phyloP scores from a whole-genome alignment of 2,113 vertebrate genomes.

The Pungitius pungitius region DNA sequence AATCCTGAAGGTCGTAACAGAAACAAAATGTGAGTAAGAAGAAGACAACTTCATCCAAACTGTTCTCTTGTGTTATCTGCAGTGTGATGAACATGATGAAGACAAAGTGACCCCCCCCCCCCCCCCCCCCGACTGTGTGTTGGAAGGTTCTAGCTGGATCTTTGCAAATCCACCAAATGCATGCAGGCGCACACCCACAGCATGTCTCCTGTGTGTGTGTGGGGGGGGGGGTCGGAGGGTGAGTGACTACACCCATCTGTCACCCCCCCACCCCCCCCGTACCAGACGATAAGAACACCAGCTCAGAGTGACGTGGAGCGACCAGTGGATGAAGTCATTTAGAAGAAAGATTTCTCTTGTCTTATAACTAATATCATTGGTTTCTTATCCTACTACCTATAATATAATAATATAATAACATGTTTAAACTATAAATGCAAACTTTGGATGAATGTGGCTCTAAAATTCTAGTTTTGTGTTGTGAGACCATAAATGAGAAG shows the following conservation, averaged over 20 bases:
- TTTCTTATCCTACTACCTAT: too few species aligned
- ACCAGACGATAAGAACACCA: conserved; percentile 27
- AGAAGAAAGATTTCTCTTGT: too few species aligned
- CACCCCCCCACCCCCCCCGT: conserved; percentile 3
- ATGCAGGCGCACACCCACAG: conserved; percentile 62
- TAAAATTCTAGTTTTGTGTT: too few species aligned
- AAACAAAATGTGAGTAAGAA: too few species aligned
- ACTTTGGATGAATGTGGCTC: too few species aligned
- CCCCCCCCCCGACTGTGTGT: background rate
- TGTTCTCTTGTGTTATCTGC: conserved; percentile 3
- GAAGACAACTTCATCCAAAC: background rate
- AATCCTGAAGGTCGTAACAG: too few species aligned
- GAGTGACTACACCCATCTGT: conserved; percentile 52
- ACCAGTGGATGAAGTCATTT: too few species aligned
- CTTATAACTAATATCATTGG: too few species aligned
- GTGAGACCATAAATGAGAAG: too few species aligned
- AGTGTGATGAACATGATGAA: conserved; percentile 50
- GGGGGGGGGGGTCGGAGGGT: conserved; percentile 29
- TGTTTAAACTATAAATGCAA: too few species aligned
- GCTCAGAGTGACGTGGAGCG: conserved; percentile 2
- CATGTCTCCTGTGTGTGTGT: conserved; percentile 43
- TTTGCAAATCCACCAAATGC: conserved; percentile 64
- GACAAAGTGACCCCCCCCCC: conserved; percentile 27
- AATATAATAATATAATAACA: too few species aligned
- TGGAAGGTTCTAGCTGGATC: conserved; percentile 43